Base-by-base conservation (phyloP, 2,888 invertebrate species). In the Ectemnius cavifrons region DNA sequence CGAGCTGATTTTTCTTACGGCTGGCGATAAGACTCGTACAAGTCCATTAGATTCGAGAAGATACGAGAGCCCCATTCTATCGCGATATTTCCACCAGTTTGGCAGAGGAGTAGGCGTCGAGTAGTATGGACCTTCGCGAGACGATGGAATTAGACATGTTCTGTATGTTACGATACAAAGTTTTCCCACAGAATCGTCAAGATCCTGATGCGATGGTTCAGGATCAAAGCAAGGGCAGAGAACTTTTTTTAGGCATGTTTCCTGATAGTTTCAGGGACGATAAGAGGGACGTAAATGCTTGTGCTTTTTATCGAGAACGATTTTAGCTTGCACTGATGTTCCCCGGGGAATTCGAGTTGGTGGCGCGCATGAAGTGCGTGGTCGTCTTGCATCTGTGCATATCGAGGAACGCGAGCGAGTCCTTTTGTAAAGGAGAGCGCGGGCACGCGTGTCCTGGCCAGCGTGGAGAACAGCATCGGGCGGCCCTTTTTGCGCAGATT, bases 401-500 rank as follows among this genome's bases (percentile, higher is more conserved):
- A 59, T 65, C 27, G 63, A 23, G 28, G 14, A 16, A 57, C 45
- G 4, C 59, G 57, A 46, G 47, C 4, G 4, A 46, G 20, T 13
- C 47, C 23, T 62, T 61, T 47, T 16, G 64, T 70, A 28, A 37
- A 63, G 52, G 61, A 23, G 49, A 56, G 63, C 20, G 27, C 28
- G 67, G 49, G 59, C 61, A 56, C 70, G 71, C 60, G 63, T 67
- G 69, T 61, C 56, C 61, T 56, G 61, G 78, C 63, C 67, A 71
- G 76, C 71, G 73, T 75, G 68, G 37, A 37, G 37, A 37, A 37
- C 52, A 73, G 73, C 70, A 73, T 77, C 80, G 79, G 67, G 71
- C 72, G 64, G 47, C 61, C 74, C 83, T 87, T 88, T 87, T 88
- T 88, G 83, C 80, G 66, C 75, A 82, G 85, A 89, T 89, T 89